Percentiles rank a stretch among this genome's conserved stretches.
phyloP scores from a whole-genome alignment of 2,113 vertebrate species.

The Paramormyrops kingsleyae region DNA sequence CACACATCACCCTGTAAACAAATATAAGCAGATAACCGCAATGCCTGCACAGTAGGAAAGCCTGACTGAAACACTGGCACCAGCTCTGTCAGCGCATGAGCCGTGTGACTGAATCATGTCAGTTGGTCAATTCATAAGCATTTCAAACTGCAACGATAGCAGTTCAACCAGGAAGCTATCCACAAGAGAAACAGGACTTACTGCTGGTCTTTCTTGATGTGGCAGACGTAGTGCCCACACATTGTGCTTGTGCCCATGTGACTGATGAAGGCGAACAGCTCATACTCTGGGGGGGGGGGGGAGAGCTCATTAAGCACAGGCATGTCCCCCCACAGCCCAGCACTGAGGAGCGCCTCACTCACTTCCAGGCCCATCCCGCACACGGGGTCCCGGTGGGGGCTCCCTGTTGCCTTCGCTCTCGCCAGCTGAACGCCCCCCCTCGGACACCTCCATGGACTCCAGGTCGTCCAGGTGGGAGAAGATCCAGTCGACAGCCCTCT shows the following conservation, averaged over 20 bases:
- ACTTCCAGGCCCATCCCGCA: slow-evolving; percentile 90
- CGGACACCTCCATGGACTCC: slow-evolving; percentile 96
- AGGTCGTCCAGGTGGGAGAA: slow-evolving; percentile 95
- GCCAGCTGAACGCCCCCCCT: slow-evolving; percentile 84
- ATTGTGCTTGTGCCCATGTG: slow-evolving; percentile 99
- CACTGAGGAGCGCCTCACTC: slow-evolving; percentile 37
- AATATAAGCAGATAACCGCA: not conserved
- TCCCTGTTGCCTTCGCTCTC: slow-evolving; percentile 83
- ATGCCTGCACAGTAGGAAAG: not conserved
- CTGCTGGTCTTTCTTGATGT: slow-evolving; percentile 98
- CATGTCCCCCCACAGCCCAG: not conserved
- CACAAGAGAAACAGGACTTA: slow-evolving; percentile 49
- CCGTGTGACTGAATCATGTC: not conserved
- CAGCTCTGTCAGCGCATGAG: too few relatives aligned
- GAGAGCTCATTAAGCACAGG: not conserved
- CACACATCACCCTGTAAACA: not conserved
- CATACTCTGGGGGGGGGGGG: slow-evolving; percentile 70
- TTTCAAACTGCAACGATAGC: not conserved
- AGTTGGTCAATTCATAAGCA: not conserved
- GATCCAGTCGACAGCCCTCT: slow-evolving; percentile 96
- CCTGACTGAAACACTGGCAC: not conserved
- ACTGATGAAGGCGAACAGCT: slow-evolving; percentile 96
- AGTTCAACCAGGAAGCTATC: not conserved
- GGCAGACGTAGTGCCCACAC: slow-evolving; percentile 98
- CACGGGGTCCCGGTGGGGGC: slow-evolving; percentile 85